phyloP scores from a whole-genome alignment of 2,797 vertebrate species.

The Myotis daubentonii region DNA sequence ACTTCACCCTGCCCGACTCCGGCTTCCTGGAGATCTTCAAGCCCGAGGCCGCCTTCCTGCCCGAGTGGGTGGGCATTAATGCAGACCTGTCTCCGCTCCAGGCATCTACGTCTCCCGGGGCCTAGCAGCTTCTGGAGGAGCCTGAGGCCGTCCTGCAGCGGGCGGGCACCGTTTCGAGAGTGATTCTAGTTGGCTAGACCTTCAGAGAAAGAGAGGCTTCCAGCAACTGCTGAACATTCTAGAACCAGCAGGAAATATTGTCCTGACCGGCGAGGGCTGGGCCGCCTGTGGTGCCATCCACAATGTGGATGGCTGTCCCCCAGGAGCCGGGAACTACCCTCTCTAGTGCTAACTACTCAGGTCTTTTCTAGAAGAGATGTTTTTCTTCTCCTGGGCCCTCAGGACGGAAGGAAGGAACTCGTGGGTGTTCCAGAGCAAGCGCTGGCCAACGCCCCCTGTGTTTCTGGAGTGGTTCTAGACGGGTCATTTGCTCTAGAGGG shows the following conservation, averaged over 20 bases:
- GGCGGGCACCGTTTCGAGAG: not conserved
- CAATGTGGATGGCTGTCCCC: not conserved
- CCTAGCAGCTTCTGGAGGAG: not conserved
- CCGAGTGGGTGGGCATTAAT: constrained; percentile 80
- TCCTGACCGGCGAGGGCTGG: not conserved
- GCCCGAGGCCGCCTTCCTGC: constrained; percentile 79
- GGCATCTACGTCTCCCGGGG: not conserved
- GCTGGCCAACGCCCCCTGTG: not conserved
- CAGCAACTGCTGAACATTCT: not conserved
- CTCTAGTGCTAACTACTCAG: not conserved
- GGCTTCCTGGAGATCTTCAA: constrained; percentile 79
- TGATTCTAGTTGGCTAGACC: not conserved
- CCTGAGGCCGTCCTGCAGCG: not conserved
- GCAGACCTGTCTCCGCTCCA: constrained; percentile 75
- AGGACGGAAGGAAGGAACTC: not conserved
- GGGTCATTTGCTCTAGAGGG: not conserved
- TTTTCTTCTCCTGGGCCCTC: not conserved
- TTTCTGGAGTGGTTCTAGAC: not conserved
- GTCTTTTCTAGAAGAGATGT: not conserved
- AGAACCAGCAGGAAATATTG: not conserved
- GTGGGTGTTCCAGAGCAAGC: not conserved
- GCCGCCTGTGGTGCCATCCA: not conserved
- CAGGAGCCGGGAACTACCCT: not conserved
- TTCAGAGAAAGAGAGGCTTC: not conserved
- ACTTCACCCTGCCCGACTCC: constrained; percentile 79